Evolutionary conservation across 2,113 vertebrate species (phyloP), one percentile per base, ranked within the genome.

Genomic region (Rhagologus leucostigma): DNA sequence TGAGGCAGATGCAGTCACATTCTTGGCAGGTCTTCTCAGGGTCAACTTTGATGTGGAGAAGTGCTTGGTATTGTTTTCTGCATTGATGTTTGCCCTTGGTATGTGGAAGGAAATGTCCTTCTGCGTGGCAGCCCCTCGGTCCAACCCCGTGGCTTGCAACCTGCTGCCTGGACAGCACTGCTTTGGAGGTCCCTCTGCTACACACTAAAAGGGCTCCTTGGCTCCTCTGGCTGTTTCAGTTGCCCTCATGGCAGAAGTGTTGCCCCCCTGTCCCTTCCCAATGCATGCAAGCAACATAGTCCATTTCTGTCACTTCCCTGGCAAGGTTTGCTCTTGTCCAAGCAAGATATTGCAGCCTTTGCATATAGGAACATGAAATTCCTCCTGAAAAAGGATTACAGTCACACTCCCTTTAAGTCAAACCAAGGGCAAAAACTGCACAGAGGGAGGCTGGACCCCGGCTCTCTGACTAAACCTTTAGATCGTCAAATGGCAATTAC

Each of bases 21-120:
- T 96, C 96, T 96, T 97, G 96, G 96, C 96, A 94, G 93, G 96
- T 96, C 93, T 94, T 69, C 92, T 76, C 88, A 94, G 95, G 96
- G 96, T 97, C 96, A 62, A 93, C 96, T 97, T 97, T 97, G 95
- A 96, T 96, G 88, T 96, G 73, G 47, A 94, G 90, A 88, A 95
- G 92, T 62, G 93, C 83, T 94, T 73, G 77, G 93, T 96, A 96
- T 96, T 97, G 96, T 96, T 96, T 97, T 87, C 95, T 95, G 65
- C 90, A 90, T 82, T 92, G 83, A 90, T 23, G 57, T 94, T 90
- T 95, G 88, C 83, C 96, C 92, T 95, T 82, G 85, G 86, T 94
- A 92, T 15, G 15, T 35, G 62, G 76, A 86, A 90, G 22, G 77
- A 68, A 81, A 67, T 2, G 52, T 77, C 91, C 93, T 84, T 41